Evolutionary conservation across 2,888 invertebrate genomes (phyloP), one percentile per base, ranked within the genome.

Genomic region (Phanerotoma sp.): DNA sequence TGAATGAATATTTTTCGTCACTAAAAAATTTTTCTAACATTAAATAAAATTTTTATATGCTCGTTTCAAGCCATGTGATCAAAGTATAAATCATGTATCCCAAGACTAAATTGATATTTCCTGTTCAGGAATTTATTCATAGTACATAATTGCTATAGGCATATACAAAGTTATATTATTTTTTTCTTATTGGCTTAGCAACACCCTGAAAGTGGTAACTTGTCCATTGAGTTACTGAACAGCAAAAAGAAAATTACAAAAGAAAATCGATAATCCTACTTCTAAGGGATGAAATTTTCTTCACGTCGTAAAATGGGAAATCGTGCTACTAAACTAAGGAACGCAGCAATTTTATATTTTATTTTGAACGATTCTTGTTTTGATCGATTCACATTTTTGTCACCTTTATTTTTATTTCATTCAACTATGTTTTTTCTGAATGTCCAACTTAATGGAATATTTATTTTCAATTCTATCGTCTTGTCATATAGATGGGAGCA

Each of bases 71-170:
- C 9, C 4, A 10, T 11, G 11, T 38, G 10, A 38, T 38, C 20
- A 38, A 38, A 38, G 20, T 38, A 18, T 38, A 18, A 11, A 20
- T 18, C 18, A 18, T 7, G 11, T 38, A 11, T 38, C 18, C 3
- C 18, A 10, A 21, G 32, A 49, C 28, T 30, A 49, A 40, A 16
- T 40, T 5, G 30, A 30, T 6, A 13, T 20, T 33, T 13, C 30
- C 30, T 38, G 22, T n/a, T 15, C 16, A 10, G 48, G 54, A 57
- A 57, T 61, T 59, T 57, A 61, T 61, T 47, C 51, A 52, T 41
- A 46, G 41, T 54, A 55, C 51, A 59, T 59, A 61, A 61, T 61
- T 51, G 49, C 44, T n/a, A n/a, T 18, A 33, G 45, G 42, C 15
- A 47, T 40, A 25, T 48, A 38, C 15, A 37, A 57, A 54, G 46